These are phyloP conservation scores for Centruroides vittatus DNA, from an alignment of 1,140 invertebrate species.

Conservation along the genomic window DNA sequence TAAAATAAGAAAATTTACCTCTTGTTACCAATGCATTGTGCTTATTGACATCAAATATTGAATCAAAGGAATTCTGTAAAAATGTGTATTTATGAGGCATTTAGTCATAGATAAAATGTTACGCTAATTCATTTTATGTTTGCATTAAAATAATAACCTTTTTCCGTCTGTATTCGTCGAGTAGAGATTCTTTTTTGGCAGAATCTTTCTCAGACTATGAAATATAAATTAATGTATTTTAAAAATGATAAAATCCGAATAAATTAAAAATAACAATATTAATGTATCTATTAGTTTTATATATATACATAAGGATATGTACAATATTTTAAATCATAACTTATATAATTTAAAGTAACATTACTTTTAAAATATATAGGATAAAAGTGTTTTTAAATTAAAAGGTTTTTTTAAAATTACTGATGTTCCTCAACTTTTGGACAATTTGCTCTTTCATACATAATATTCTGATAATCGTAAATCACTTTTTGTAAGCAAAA, in stretches of 20 bases:
- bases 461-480: too few species aligned
- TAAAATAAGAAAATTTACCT: slow-evolving; percentile 24
- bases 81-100: neutral
- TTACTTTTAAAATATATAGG: too few species aligned
- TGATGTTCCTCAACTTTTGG: too few species aligned
- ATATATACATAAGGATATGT: too few species aligned
- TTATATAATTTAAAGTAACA: too few species aligned
- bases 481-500: too few species aligned
- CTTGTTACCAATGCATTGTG: slow-evolving; percentile 64
- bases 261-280: slow-evolving; percentile 10
- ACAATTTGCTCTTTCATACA: too few species aligned
- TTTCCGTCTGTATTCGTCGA: slow-evolving; percentile 57
- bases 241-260: neutral
- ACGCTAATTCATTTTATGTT: neutral
- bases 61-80: slow-evolving; percentile 58
- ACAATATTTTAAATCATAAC: too few species aligned
- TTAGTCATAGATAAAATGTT: neutral
- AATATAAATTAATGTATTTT: slow-evolving; percentile 2
- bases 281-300: neutral
- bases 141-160: slow-evolving; percentile 22
- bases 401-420: too few species aligned
- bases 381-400: too few species aligned
- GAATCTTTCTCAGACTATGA: slow-evolving; percentile 42
- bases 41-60: slow-evolving; percentile 66
- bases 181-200: slow-evolving; percentile 39